These are phyloP conservation scores for Megaceryle maxima DNA, from an alignment of 2,113 vertebrate species.

Conservation along the genomic window DNA sequence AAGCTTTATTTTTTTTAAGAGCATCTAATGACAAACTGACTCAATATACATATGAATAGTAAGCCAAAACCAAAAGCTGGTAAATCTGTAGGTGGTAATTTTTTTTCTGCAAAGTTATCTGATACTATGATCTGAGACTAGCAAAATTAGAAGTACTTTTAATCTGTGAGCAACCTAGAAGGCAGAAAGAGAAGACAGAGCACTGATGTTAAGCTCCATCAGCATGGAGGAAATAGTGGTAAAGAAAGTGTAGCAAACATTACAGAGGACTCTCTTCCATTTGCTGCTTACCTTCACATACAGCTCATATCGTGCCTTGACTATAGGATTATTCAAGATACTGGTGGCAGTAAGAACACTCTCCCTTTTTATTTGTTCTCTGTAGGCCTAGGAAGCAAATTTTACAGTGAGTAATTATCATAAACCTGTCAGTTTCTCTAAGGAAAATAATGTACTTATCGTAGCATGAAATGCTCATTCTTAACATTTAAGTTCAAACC, in stretches of 20 bases:
- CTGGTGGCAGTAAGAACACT: constrained; percentile 88
- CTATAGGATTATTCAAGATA: constrained; percentile 87
- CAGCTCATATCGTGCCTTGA: constrained; percentile 84
- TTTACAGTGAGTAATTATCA: not conserved
- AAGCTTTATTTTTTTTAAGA: not conserved
- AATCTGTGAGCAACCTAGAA: not conserved
- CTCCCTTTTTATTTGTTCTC: constrained; percentile 87
- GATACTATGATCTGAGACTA: not conserved
- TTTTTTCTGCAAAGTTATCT: not conserved
- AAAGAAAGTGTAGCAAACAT: not conserved
- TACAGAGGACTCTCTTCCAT: not conserved
- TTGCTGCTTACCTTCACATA: constrained; percentile 83
- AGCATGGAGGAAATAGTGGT: not conserved
- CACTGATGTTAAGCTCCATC: not conserved
- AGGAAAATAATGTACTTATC: not conserved
- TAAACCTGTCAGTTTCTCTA: not conserved
- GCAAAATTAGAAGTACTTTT: not conserved
- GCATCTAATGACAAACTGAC: not conserved
- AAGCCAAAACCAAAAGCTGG: not conserved
- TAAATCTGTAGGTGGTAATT: not conserved
- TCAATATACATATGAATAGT: not conserved
- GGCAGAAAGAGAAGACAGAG: not conserved
- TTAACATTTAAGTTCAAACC: not conserved
- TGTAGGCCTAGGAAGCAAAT: constrained; percentile 78
- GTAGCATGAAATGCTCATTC: not conserved